These are phyloP conservation scores for Struthio camelus DNA, from an alignment of 2,113 vertebrate species.

Conservation along the genomic window DNA sequence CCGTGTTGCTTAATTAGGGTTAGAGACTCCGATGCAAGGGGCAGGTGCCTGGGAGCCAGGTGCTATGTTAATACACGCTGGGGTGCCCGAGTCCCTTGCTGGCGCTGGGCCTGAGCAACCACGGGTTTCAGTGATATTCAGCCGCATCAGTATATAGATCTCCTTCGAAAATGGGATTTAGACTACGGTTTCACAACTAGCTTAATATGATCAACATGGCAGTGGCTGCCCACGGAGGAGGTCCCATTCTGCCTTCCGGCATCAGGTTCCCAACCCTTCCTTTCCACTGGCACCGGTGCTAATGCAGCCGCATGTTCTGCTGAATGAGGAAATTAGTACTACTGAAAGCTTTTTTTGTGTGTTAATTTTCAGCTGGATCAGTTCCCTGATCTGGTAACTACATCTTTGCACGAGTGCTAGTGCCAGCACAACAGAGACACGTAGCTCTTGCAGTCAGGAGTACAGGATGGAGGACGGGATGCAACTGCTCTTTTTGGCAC, in stretches of 20 bases:
- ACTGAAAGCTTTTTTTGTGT: neutral
- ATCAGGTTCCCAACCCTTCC: neutral
- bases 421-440: neutral
- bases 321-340: neutral
- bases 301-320: conserved; percentile 13
- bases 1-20: fast-evolving
- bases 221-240: neutral
- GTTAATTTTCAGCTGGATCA: conserved; percentile 9
- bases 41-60: neutral
- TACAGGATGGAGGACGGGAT: neutral
- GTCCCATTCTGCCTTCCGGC: neutral
- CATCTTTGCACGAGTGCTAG: neutral
- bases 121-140: neutral
- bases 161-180: neutral
- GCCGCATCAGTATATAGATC: neutral
- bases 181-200: neutral
- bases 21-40: neutral
- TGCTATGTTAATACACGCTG: fast-evolving
- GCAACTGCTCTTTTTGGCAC: neutral
- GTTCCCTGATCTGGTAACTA: neutral
- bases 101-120: neutral
- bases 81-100: fast-evolving
- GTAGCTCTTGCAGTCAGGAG: fast-evolving
- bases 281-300: neutral
- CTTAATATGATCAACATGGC: neutral